phyloP scores from a whole-genome alignment of 2,113 vertebrate species.

The Macroglossus sobrinus region DNA sequence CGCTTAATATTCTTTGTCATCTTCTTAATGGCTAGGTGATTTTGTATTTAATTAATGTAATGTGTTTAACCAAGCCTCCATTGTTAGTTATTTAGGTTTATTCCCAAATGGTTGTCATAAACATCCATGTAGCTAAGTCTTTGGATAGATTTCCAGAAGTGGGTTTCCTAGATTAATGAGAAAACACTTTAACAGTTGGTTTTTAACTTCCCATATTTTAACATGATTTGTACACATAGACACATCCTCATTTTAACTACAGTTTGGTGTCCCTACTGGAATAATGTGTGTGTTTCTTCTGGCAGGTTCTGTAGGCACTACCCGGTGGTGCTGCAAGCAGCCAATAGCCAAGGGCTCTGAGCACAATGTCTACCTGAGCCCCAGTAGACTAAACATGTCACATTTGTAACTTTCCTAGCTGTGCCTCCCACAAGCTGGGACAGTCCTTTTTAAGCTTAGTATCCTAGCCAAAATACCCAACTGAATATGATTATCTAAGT shows the following conservation, averaged over 20 bases:
- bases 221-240: neutral
- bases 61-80: neutral
- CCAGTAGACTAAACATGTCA: slow-evolving; percentile 64
- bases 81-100: neutral
- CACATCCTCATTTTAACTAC: neutral
- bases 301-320: neutral
- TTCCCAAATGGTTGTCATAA: neutral
- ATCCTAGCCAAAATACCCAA: neutral
- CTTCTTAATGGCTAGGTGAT: neutral
- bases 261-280: neutral
- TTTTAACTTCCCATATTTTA: neutral
- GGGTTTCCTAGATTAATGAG: neutral
- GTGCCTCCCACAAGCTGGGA: neutral
- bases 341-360: slow-evolving; percentile 12
- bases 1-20: slow-evolving; percentile 25
- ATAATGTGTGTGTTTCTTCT: neutral
- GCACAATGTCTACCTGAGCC: neutral
- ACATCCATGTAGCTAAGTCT: neutral
- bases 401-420: slow-evolving; percentile 47
- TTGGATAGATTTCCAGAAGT: neutral
- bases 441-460: neutral
- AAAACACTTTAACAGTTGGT: neutral
- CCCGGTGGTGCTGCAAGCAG: neutral
- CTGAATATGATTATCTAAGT: slow-evolving; percentile 32
- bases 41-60: neutral